Base-by-base conservation (phyloP, 1,140 invertebrate genomes). In the Drosophila pachea region DNA sequence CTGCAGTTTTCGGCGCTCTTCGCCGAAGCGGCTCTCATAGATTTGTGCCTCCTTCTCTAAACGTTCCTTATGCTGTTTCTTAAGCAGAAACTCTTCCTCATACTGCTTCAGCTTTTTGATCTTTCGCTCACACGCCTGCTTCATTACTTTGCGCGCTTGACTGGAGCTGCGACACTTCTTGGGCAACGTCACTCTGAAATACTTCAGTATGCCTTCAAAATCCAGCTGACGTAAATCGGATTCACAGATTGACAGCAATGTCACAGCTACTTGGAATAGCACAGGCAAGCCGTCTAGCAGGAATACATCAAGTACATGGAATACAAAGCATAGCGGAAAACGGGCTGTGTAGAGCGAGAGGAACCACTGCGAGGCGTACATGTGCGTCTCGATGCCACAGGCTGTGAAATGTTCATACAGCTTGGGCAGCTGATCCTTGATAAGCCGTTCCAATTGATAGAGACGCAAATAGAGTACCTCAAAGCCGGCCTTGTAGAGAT, bases 341-440 rank as follows among this genome's bases (percentile, higher is more conserved):
- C 99, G 95, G 11, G 98, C 98, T 4, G 98, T 99, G 91, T 98
- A 99, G 9, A 99, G 91, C 0, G 98, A 99, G 22, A 99, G 93
- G 91, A 99, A 99, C 99, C 99, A 99, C 91, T 99, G 98, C 35
- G 96, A 97, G 22, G 98, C 98, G 90, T 97, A 99, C 98, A 99
- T 99, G 91, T 99, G 98, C 56, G 97, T 95, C 90, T 99, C 98
- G 47, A 99, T 94, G 40, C 95, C 95, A 86, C 97, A 93, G 86
- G 96, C 95, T 71, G 92, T 92, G 90, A 99, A 99, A 90, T 99
- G 98, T 66, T 94, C 93, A 82, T 94, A 95, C 43, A 99, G 90
- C 71, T 98, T 96, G 0, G 94, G 94, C 50, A 99, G 88, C 90
- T 98, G 96, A 90, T 99, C 97, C 94, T 95, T 89, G 29, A 91